phyloP scores from a whole-genome alignment of 2,888 invertebrate genomes.

The Malachius bipustulatus region DNA sequence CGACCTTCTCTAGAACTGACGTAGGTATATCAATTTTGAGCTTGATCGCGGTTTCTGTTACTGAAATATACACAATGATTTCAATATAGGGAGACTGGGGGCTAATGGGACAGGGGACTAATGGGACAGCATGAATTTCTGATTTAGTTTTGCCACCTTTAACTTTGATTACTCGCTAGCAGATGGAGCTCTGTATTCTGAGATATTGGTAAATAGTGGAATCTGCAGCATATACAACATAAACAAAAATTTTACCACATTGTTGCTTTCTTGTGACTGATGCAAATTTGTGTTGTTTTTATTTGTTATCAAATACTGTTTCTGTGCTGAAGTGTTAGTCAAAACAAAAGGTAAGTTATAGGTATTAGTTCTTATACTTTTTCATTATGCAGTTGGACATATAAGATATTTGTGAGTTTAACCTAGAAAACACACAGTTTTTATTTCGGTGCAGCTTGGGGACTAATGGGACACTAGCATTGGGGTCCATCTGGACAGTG shows the following conservation, averaged over 20 bases:
- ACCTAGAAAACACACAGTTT: neutral
- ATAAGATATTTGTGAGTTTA: neutral
- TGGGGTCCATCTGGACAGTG: neutral
- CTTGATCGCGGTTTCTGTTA: too few species aligned
- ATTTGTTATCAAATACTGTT: neutral
- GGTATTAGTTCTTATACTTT: neutral
- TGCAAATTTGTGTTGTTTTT: neutral
- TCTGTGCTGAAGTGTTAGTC: too few species aligned
- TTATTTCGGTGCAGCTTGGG: constrained; percentile 2
- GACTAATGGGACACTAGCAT: constrained; percentile 3
- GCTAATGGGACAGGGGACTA: neutral
- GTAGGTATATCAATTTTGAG: too few species aligned
- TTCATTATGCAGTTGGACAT: constrained; percentile 1
- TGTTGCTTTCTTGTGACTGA: constrained; percentile 1
- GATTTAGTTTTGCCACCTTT: neutral
- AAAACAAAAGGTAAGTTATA: too few species aligned
- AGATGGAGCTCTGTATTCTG: constrained; percentile 1
- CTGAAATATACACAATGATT: too few species aligned
- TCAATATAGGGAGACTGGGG: neutral
- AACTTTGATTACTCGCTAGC: constrained; percentile 1
- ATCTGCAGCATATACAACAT: neutral
- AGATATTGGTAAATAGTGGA: constrained; percentile 1
- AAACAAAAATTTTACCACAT: neutral
- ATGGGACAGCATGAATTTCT: neutral
- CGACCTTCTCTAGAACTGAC: too few species aligned